These are phyloP conservation scores for Scaptomyza cyrtandrae DNA, from an alignment of 2,888 invertebrate genomes.

Conservation along the genomic window DNA sequence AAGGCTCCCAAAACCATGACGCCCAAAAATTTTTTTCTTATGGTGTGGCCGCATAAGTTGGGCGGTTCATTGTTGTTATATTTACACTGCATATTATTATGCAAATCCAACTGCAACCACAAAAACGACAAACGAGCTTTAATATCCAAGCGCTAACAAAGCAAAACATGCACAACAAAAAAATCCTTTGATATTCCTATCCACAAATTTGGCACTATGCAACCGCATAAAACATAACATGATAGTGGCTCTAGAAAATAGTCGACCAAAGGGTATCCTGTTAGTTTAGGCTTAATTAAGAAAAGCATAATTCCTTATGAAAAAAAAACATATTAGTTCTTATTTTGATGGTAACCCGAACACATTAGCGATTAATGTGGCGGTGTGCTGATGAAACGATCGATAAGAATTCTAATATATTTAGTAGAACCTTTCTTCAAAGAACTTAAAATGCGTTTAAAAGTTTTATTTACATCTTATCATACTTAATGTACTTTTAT, in stretches of 20 bases:
- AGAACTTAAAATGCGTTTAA: too few species aligned
- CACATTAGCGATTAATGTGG: too few species aligned
- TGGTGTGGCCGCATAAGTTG: conserved; percentile 6
- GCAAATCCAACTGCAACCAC: conserved; percentile 23
- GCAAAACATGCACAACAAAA: conserved; percentile 14
- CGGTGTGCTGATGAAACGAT: too few species aligned
- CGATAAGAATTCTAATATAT: too few species aligned
- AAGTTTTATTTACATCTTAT: too few species aligned
- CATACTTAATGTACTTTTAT: too few species aligned
- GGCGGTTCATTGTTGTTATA: background rate
- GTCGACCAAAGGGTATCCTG: background rate
- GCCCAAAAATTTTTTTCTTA: conserved; percentile 13
- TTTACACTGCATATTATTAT: conserved; percentile 22
- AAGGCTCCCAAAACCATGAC: background rate
- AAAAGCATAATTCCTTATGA: background rate
- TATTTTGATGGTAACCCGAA: too few species aligned
- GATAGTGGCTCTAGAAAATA: background rate
- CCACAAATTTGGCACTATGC: conserved; percentile 5
- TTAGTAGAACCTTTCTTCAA: too few species aligned
- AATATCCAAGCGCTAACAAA: conserved; percentile 6
- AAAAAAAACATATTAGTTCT: too few species aligned
- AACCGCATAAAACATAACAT: background rate
- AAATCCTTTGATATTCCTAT: conserved; percentile 16
- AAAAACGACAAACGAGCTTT: conserved; percentile 12
- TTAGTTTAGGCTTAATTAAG: background rate